Percentiles rank a stretch among this genome's conserved stretches.
These are phyloP conservation scores for Taenioides sp. DNA, from an alignment of 2,797 vertebrate genomes.

Conservation along the genomic window DNA sequence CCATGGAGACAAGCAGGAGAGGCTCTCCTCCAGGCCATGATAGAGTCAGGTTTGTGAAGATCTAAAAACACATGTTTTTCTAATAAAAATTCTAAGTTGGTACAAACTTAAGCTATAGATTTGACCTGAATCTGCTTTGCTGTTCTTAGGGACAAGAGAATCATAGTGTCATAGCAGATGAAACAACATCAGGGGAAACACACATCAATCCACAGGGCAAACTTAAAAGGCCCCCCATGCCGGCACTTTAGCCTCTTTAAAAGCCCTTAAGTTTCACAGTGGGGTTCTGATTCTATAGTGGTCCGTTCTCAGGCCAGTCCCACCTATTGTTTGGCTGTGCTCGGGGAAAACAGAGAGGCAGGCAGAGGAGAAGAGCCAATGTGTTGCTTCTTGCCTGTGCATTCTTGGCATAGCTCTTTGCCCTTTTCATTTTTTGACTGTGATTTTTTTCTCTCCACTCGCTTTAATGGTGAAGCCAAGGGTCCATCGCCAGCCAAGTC, in stretches of 20 bases:
- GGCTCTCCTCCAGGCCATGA: background rate
- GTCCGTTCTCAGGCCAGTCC: conserved; percentile 40
- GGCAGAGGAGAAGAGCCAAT: conserved; percentile 73
- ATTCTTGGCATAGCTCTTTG: conserved; percentile 82
- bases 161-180: conserved; percentile 6
- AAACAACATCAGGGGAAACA: background rate
- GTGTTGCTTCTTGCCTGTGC: conserved; percentile 81
- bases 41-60: background rate
- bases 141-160: background rate
- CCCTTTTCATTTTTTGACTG: conserved; percentile 75
- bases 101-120: background rate
- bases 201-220: conserved; percentile 7
- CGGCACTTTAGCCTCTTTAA: conserved; percentile 19
- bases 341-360: conserved; percentile 60
- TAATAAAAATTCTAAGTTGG: background rate
- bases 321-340: conserved; percentile 68
- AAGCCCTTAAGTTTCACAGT: conserved; percentile 30
- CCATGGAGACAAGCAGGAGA: background rate
- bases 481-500: conserved; percentile 77
- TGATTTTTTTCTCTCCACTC: conserved; percentile 57
- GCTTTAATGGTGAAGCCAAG: conserved; percentile 74
- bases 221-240: conserved; percentile 11
- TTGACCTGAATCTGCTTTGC: background rate
- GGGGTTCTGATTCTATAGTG: conserved; percentile 28
- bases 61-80: background rate